phyloP scores from a whole-genome alignment of 2,113 vertebrate species.

The Benthochromis sp. region DNA sequence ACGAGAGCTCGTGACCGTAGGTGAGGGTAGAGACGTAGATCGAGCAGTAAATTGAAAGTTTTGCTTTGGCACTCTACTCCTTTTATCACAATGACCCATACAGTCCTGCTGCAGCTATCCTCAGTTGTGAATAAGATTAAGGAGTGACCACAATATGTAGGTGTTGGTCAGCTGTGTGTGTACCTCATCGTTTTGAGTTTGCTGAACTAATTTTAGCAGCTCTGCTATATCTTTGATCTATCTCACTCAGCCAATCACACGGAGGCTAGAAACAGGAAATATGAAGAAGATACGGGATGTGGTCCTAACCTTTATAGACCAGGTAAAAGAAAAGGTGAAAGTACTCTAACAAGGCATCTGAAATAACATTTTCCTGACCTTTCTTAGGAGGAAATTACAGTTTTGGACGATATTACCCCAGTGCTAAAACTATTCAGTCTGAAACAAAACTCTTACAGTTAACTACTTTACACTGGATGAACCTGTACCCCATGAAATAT shows the following conservation, averaged over 20 bases:
- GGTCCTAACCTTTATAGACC: background rate
- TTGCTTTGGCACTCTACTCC: background rate
- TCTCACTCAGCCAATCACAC: background rate
- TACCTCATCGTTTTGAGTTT: fast-evolving
- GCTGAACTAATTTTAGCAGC: background rate
- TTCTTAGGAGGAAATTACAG: background rate
- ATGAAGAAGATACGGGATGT: background rate
- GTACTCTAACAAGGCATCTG: background rate
- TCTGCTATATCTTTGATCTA: background rate
- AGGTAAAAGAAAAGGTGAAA: background rate
- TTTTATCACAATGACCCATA: background rate
- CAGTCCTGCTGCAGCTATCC: background rate
- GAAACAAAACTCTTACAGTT: background rate
- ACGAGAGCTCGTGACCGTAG: background rate
- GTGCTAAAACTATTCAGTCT: background rate
- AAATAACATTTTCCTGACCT: background rate
- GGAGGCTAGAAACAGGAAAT: background rate
- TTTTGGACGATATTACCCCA: fast-evolving
- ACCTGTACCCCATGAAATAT: background rate
- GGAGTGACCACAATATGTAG: background rate
- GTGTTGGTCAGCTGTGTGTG: background rate
- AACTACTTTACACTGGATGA: fast-evolving
- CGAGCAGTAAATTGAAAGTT: background rate
- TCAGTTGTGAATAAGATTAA: background rate
- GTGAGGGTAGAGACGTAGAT: fast-evolving